phyloP scores from a whole-genome alignment of 2,888 invertebrate genomes.

The Helobdella robusta region DNA sequence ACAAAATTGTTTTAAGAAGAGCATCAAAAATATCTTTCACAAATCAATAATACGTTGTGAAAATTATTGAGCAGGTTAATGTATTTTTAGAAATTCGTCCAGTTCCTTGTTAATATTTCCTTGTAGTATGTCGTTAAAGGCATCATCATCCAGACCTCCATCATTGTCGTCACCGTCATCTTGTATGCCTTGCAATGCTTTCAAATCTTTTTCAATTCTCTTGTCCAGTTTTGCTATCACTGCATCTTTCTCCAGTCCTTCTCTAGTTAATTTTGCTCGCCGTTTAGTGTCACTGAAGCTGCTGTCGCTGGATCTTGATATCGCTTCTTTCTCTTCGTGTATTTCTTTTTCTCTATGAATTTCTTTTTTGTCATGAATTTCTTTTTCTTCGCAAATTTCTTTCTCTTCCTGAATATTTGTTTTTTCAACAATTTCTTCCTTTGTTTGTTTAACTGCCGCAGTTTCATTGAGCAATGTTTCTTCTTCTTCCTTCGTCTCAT shows the following conservation, averaged over 20 bases:
- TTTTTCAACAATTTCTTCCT: not conserved
- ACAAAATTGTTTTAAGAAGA: no score
- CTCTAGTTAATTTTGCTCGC: no score
- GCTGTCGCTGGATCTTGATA: not conserved
- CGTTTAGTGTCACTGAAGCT: no score
- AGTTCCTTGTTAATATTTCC: slow-evolving; percentile 17
- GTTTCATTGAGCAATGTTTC: not conserved
- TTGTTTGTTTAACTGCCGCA: not conserved
- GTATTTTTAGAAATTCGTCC: slow-evolving; percentile 16
- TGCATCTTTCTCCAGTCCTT: not conserved
- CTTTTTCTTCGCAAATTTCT: not conserved
- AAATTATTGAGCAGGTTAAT: no score
- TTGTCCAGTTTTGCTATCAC: slow-evolving; percentile 20
- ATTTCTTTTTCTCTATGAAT: not conserved
- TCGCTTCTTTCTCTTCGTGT: not conserved
- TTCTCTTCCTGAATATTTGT: not conserved
- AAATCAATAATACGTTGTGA: no score
- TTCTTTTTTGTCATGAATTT: not conserved
- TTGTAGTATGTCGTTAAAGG: slow-evolving; percentile 15
- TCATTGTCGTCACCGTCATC: slow-evolving; percentile 15
- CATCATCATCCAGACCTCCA: slow-evolving; percentile 7
- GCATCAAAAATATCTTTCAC: no score
- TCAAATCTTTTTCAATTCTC: slow-evolving; percentile 23
- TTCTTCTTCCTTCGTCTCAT: not conserved
- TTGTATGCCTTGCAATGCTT: slow-evolving; percentile 8